Conservation (phyloP, 2,113 vertebrate species). For the Cervus canadensis region DNA sequence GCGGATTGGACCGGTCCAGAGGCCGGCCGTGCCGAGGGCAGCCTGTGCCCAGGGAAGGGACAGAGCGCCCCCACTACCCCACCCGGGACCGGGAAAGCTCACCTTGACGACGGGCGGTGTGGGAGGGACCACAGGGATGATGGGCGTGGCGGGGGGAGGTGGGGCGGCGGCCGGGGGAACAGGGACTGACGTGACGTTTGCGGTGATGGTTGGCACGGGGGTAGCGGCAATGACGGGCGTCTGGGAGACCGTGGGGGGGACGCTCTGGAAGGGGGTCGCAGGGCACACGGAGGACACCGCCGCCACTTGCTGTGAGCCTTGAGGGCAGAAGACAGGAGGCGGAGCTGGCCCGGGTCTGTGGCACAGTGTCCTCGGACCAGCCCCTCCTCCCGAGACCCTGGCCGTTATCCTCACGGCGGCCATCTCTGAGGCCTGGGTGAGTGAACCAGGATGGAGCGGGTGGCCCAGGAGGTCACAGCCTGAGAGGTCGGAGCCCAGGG, state of each 20-base stretch:
- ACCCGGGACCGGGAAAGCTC: slow-evolving; percentile 56
- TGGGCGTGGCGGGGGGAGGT: not conserved
- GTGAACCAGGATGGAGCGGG: fast-evolving
- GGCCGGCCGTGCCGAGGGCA: not conserved
- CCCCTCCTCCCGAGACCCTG: fast-evolving
- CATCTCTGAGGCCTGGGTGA: fast-evolving
- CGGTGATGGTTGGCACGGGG: slow-evolving; percentile 89
- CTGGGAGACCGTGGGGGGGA: slow-evolving; percentile 87
- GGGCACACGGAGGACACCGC: slow-evolving; percentile 90
- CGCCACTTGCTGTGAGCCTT: slow-evolving; percentile 83
- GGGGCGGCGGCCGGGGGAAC: not conserved
- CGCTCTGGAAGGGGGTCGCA: slow-evolving; percentile 86
- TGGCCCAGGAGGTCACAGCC: fast-evolving
- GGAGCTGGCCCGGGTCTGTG: not conserved
- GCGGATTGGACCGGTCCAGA: not conserved
- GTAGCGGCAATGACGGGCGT: slow-evolving; percentile 94
- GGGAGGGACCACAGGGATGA: slow-evolving; percentile 89
- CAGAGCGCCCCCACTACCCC: not conserved
- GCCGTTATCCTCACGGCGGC: not conserved
- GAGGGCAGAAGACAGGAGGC: not conserved
- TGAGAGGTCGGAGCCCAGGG: not conserved
- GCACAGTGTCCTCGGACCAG: not conserved
- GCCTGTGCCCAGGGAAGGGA: fast-evolving
- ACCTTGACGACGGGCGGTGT: slow-evolving; percentile 94
- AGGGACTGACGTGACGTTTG: slow-evolving; percentile 82